These are phyloP conservation scores for Coracopsis vasa DNA, from an alignment of 2,113 vertebrate genomes.

Conservation along the genomic window DNA sequence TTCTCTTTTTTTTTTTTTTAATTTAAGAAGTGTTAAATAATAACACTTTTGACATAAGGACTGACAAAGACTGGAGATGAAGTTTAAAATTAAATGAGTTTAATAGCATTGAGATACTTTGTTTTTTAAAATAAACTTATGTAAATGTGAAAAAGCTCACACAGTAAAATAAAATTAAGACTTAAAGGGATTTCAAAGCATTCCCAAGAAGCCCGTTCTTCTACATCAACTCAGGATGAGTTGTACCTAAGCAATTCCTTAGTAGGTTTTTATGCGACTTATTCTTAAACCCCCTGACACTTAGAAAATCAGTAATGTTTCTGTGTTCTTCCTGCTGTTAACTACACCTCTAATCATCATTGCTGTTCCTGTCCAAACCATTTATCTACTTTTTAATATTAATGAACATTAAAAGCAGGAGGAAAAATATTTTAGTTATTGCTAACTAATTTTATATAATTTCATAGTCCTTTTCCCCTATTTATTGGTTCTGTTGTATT, in stretches of 20 bases:
- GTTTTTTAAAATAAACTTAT: background rate
- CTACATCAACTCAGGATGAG: background rate
- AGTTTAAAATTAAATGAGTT: background rate
- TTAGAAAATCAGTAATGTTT: background rate
- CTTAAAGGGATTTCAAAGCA: background rate
- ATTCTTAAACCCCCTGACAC: background rate
- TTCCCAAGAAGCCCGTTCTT: background rate
- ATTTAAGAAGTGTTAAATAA: background rate
- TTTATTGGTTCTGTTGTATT: background rate
- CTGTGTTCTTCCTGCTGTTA: background rate
- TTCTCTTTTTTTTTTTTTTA: accelerated
- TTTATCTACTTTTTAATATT: background rate
- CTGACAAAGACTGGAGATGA: background rate
- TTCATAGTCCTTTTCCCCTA: background rate
- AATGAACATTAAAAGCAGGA: background rate
- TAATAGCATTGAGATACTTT: background rate
- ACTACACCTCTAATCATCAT: background rate
- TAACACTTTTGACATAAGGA: background rate
- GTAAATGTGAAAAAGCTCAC: background rate
- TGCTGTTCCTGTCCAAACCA: background rate
- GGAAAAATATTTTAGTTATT: background rate
- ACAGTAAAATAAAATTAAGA: background rate
- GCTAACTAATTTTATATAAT: background rate
- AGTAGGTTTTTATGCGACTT: background rate
- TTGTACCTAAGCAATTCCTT: background rate